phyloP scores from a whole-genome alignment of 2,113 vertebrate genomes.

The Odontophorus gujanensis region DNA sequence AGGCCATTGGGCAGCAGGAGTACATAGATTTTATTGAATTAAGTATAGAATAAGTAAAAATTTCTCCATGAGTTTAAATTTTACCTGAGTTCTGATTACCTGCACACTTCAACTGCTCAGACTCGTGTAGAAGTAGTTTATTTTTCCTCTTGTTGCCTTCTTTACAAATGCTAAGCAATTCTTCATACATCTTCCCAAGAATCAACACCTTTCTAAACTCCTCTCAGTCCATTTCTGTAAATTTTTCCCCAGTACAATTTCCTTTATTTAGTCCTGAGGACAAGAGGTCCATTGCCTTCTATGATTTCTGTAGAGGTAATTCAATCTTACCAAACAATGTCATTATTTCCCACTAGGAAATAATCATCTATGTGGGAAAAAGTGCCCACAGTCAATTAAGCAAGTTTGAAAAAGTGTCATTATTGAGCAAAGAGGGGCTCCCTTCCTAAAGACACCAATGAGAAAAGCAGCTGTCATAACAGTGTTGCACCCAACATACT shows the following conservation, averaged over 20 bases:
- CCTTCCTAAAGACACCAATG: neutral
- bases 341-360: neutral
- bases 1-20: neutral
- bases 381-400: neutral
- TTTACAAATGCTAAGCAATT: neutral
- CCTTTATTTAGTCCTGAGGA: neutral
- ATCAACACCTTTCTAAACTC: neutral
- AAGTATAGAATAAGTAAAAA: neutral
- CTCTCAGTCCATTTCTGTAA: neutral
- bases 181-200: neutral
- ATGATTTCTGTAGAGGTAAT: neutral
- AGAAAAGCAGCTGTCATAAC: neutral
- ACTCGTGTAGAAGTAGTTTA: neutral
- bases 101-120: neutral
- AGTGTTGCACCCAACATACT: neutral
- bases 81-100: neutral
- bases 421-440: neutral
- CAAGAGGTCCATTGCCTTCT: neutral
- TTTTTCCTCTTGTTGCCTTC: neutral
- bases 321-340: neutral
- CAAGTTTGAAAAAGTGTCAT: neutral
- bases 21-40: conserved; percentile 27
- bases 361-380: fast-evolving
- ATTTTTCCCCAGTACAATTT: neutral
- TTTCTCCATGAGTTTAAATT: neutral